These are phyloP conservation scores for Embiotoca jacksoni DNA, from an alignment of 2,113 vertebrate species.

Conservation along the genomic window DNA sequence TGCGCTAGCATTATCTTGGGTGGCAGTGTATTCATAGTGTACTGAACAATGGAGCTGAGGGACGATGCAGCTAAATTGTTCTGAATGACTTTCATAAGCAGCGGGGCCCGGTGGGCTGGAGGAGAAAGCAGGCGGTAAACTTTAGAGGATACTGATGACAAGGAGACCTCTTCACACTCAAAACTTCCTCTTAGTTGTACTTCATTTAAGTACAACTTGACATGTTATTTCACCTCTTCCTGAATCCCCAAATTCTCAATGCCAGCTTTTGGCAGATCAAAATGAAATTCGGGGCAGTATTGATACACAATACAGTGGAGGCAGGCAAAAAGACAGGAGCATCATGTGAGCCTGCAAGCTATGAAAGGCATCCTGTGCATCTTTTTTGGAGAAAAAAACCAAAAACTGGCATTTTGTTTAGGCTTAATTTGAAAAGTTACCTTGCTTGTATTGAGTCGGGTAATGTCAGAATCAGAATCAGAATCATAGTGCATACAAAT, in stretches of 20 bases:
- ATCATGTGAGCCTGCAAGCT: not conserved
- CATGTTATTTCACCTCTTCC: slow-evolving; percentile 9
- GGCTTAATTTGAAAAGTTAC: too few relatives aligned
- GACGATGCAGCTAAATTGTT: slow-evolving; percentile 71
- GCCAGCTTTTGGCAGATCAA: not conserved
- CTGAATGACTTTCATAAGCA: slow-evolving; percentile 80
- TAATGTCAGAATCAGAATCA: too few relatives aligned
- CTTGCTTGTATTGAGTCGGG: too few relatives aligned
- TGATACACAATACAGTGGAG: not conserved
- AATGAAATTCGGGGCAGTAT: not conserved
- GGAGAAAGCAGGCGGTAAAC: slow-evolving; percentile 80
- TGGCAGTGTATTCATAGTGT: slow-evolving; percentile 77
- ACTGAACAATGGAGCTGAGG: slow-evolving; percentile 72
- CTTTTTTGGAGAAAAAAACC: too few relatives aligned
- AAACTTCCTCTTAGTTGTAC: slow-evolving; percentile 31
- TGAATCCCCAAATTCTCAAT: slow-evolving; percentile 6
- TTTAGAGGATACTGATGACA: slow-evolving; percentile 71
- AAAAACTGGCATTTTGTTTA: too few relatives aligned
- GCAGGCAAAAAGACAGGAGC: not conserved
- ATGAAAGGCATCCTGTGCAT: too few relatives aligned
- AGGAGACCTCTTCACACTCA: slow-evolving; percentile 58
- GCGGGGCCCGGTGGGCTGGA: slow-evolving; percentile 66
- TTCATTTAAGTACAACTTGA: slow-evolving; percentile 27
- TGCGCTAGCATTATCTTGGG: slow-evolving; percentile 74
- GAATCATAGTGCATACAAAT: too few relatives aligned